Base-by-base conservation (phyloP, 2,113 vertebrate genomes). In the Brachyistius frenatus region DNA sequence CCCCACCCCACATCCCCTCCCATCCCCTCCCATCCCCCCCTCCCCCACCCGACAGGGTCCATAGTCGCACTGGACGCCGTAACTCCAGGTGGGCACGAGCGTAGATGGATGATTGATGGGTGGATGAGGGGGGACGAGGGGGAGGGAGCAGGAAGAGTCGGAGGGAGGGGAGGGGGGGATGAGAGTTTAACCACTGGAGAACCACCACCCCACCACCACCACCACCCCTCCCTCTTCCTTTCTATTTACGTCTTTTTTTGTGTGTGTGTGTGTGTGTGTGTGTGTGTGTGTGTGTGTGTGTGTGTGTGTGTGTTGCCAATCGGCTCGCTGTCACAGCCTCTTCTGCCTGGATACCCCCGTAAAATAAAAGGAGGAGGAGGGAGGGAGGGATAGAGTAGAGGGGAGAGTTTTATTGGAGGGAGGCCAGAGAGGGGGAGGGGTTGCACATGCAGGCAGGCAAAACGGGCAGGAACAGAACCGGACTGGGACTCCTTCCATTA, bases 401-500 rank as follows among this genome's bases (percentile, higher is more conserved):
- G 23, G 2, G 0, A 58, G 31, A 41, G 54, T 57, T 37, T 56
- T 36, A 37, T 14, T 23, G 35, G 23, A 23, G 23, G 23, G 23
- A 23, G 23, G 23, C 23, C 23, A 23, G 36, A n/a, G 30, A 32
- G 39, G 39, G 32, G 4, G 32, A 4, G 8, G 33, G 56, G 52
- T 32, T 55, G 7, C 37, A 61, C 60, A 81, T 0, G 49, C 23
- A 36, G 66, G 44, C 73, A 86, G 75, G 78, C 61, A 66, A 23
- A 23, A 23, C 23, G 23, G 41, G 76, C 84, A 80, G 76, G 23
- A 80, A 61, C 65, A 75, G 68, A 78, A 80, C 74, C 70, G 79
- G 84, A 60, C 76, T 83, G 67, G 82, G 76, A 65, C 3, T 5
- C 76, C 81, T 67, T 92, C 87, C 57, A 67, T 91, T 91, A 87